Base-by-base conservation (phyloP, 2,797 vertebrate species). In the Xiphophorus birchmanni region DNA sequence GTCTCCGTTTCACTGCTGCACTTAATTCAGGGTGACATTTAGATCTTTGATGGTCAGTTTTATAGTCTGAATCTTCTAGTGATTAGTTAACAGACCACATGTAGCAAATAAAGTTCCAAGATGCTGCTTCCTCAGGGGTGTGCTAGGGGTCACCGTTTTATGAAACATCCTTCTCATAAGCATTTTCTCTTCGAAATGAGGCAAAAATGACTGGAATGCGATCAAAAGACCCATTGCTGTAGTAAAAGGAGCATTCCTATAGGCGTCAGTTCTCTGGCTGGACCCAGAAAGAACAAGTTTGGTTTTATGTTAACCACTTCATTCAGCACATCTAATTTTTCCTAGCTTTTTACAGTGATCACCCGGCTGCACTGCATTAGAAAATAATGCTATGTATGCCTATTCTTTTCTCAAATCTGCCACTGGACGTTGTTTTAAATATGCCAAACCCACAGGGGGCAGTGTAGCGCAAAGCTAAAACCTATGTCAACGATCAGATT, bases 21-120 rank as follows among this genome's bases (percentile, higher is more conserved):
- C 85, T 83, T 78, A 89, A 78, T 84, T 58, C 73, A 54, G 44
- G 82, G 75, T 82, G 80, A 80, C 87, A 82, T 88, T 87, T 87
- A 84, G 82, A 74, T 80, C 82, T 86, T 80, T 85, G 82, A 88
- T 76, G 86, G 81, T 67, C 52, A 23, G 75, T 80, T 87, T 78
- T 77, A 79, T 81, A 35, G 74, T 58, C 77, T 65, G 74, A 78
- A 52, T 47, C 56, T 11, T 74, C 73, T 6, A n/a, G 73, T 48
- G 84, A 84, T 63, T 69, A 60, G 80, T 76, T 75, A 56, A 50
- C n/a, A 80, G 50, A 72, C 63, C 75, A 21, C 76, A 67, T 77
- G 18, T 73, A 45, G 67, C 75, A 13, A 52, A 18, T 40, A 3
- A 18, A 72, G 76, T 83, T 84, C 82, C 5, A 42, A 69, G 65